phyloP scores from a whole-genome alignment of 2,888 invertebrate genomes.

The Thumatha senex region DNA sequence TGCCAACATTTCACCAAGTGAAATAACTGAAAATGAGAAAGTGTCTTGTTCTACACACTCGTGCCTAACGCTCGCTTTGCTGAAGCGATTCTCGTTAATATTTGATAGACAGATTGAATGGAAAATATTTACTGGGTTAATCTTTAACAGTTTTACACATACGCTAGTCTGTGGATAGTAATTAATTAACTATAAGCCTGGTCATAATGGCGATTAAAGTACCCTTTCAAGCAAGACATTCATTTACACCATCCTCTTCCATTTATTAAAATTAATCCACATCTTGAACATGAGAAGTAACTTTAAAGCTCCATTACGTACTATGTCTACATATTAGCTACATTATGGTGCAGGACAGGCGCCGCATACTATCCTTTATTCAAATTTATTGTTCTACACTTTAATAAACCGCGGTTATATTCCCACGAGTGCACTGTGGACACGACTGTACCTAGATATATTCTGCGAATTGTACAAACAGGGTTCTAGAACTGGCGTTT shows the following conservation, averaged over 20 bases:
- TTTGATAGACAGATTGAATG: no score
- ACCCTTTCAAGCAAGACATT: no score
- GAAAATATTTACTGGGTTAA: no score
- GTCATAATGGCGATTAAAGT: no score
- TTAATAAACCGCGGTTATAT: constrained; percentile 62
- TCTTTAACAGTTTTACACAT: no score
- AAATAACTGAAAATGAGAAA: no score
- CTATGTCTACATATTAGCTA: constrained; percentile 53
- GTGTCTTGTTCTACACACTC: no score
- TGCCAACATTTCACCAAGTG: no score
- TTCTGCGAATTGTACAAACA: constrained; percentile 49
- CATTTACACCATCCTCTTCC: background rate
- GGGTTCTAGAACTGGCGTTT: constrained; percentile 16
- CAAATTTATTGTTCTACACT: constrained; percentile 75
- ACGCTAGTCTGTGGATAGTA: no score
- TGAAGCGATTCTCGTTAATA: no score
- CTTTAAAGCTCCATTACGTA: constrained; percentile 29
- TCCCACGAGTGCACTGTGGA: constrained; percentile 57
- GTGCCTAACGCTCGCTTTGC: no score
- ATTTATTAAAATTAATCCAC: background rate
- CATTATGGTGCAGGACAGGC: constrained; percentile 60
- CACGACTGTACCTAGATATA: constrained; percentile 30
- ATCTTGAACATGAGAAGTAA: constrained; percentile 10
- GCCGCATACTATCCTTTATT: constrained; percentile 79
- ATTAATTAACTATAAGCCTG: no score